Evolutionary conservation across 1,140 invertebrate genomes (phyloP).

Genomic region (Thaumetopoea pityocampa): DNA sequence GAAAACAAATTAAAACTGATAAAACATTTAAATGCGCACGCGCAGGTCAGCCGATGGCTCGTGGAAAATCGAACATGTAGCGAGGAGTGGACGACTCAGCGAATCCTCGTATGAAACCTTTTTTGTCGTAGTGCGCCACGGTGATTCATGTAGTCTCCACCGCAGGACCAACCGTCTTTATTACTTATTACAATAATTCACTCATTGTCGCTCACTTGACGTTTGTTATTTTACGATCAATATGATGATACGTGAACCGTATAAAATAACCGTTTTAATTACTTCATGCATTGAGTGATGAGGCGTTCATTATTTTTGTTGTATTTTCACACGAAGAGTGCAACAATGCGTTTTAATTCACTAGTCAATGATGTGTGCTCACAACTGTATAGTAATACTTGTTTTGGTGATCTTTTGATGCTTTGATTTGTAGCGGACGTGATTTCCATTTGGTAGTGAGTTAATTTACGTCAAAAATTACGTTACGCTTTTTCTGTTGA

Average conservation of each 20-base stretch:
- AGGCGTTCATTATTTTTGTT: slow-evolving; percentile 11
- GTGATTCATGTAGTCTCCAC: slow-evolving; percentile 24
- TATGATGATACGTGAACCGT: slow-evolving; percentile 12
- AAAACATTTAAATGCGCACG: slow-evolving; percentile 33
- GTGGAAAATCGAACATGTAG: slow-evolving; percentile 27
- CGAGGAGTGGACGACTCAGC: not conserved
- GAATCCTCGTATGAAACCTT: slow-evolving; percentile 11
- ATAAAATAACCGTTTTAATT: slow-evolving; percentile 17
- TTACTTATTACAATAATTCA: slow-evolving; percentile 28
- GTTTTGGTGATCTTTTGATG: no score
- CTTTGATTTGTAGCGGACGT: no score
- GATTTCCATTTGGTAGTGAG: no score
- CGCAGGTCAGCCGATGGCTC: slow-evolving; percentile 22
- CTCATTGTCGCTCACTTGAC: slow-evolving; percentile 17
- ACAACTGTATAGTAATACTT: no score
- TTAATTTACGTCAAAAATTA: no score
- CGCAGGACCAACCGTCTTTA: slow-evolving; percentile 19
- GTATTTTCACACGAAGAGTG: no score
- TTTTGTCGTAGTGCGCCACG: slow-evolving; percentile 20
- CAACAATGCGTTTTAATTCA: no score
- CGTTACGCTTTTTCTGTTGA: no score
- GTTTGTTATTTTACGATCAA: slow-evolving; percentile 17
- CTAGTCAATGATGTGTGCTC: no score
- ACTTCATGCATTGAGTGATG: slow-evolving; percentile 10
- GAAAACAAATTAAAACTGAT: slow-evolving; percentile 47